phyloP scores from a whole-genome alignment of 2,113 vertebrate species.

The human region GRCh38 chr9:801001-801500 shows the following conservation, averaged over 20 bases:
- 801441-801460: background rate
- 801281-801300: background rate
- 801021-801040: no score
- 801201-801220: no score
- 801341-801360: background rate
- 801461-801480: conserved; percentile 7
- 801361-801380: background rate
- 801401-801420: background rate
- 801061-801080: no score
- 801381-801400: background rate
- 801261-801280: background rate
- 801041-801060: no score
- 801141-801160: no score
- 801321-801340: background rate
- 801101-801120: no score
- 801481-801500: background rate
- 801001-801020: no score
- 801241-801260: background rate
- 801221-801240: background rate
- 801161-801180: no score
- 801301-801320: background rate
- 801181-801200: no score
- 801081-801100: no score
- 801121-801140: no score
- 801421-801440: background rate